Evolutionary conservation across 2,888 invertebrate genomes (phyloP).

Genomic region (Shargacucullia verbasci): DNA sequence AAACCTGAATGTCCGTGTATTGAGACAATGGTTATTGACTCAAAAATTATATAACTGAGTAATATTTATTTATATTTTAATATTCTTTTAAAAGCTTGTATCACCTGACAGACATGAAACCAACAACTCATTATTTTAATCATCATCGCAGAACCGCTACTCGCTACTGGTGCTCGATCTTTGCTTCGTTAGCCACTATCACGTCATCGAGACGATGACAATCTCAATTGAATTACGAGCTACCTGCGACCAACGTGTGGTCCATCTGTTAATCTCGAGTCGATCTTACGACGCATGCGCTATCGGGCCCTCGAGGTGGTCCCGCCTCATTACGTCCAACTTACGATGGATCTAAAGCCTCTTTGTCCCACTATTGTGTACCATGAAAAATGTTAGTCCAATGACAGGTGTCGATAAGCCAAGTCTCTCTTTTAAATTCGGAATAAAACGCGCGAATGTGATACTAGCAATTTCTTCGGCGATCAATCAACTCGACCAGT

Average conservation of each 20-base stretch:
- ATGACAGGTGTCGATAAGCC: slow-evolving; percentile 86
- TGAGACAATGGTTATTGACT: not conserved
- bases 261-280: slow-evolving; percentile 84
- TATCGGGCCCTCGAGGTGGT: slow-evolving; percentile 83
- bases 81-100: slow-evolving; percentile 50
- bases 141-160: slow-evolving; percentile 73
- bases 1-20: slow-evolving; percentile 9
- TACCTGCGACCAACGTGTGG: slow-evolving; percentile 87
- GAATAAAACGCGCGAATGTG: slow-evolving; percentile 68
- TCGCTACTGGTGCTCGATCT: slow-evolving; percentile 79
- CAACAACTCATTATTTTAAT: slow-evolving; percentile 65
- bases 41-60: too few relatives aligned
- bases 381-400: slow-evolving; percentile 84
- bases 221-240: slow-evolving; percentile 88
- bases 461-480: slow-evolving; percentile 72
- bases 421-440: slow-evolving; percentile 60
- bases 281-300: slow-evolving; percentile 84
- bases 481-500: slow-evolving; percentile 78
- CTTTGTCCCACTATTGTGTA: slow-evolving; percentile 80
- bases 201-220: slow-evolving; percentile 87
- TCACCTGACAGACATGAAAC: slow-evolving; percentile 47
- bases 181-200: slow-evolving; percentile 87
- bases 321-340: slow-evolving; percentile 84
- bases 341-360: slow-evolving; percentile 73
- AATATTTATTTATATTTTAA: slow-evolving; percentile 17